phyloP scores from a whole-genome alignment of 2,888 invertebrate species.

The Halictus quadricinctus region DNA sequence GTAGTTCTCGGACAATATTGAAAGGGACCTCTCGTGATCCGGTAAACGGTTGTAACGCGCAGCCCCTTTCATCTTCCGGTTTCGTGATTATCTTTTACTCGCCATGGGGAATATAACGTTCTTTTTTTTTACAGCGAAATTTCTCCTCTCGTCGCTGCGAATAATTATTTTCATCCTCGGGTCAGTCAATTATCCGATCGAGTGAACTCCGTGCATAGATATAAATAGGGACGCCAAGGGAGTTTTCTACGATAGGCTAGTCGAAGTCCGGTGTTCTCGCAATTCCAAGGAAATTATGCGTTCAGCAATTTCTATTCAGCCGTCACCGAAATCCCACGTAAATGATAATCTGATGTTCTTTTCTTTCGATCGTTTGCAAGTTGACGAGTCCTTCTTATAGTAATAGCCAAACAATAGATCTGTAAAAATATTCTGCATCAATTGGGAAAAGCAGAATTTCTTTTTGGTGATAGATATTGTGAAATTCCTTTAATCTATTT shows the following conservation, averaged over 20 bases:
- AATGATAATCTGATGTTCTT: neutral
- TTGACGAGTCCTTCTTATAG: too few species aligned
- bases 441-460: too few species aligned
- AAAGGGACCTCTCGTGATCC: neutral
- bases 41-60: neutral
- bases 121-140: neutral
- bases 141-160: neutral
- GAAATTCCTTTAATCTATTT: neutral
- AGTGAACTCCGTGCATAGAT: neutral
- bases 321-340: neutral
- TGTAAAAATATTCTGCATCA: too few species aligned
- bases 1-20: neutral
- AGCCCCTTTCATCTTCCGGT: neutral
- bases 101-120: neutral
- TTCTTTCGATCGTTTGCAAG: neutral
- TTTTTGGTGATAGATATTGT: too few species aligned
- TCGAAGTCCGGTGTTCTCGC: neutral
- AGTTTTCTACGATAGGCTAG: neutral
- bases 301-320: neutral
- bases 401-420: too few species aligned
- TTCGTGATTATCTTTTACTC: neutral
- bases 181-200: constrained; percentile 5
- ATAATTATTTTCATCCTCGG: constrained; percentile 1
- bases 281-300: neutral
- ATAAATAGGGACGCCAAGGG: neutral